A percentile compares a stretch with the other conserved stretches of the same genome.
phyloP scores from a whole-genome alignment of 2,797 vertebrate species.

The Acanthurus tractus region DNA sequence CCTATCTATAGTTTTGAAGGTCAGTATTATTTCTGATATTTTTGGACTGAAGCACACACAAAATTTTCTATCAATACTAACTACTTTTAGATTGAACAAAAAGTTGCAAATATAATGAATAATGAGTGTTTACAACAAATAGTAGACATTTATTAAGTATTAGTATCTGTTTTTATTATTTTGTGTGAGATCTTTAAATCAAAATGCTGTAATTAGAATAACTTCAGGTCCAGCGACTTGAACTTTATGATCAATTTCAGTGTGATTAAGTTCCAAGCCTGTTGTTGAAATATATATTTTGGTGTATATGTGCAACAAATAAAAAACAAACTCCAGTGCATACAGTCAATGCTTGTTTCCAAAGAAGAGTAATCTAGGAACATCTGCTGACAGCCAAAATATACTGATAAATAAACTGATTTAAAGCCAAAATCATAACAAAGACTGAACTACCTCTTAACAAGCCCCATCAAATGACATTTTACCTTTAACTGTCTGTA shows the following conservation, averaged over 20 bases:
- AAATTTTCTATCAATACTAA: neutral
- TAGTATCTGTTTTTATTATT: too few species aligned
- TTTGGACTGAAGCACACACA: neutral
- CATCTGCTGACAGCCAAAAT: too few species aligned
- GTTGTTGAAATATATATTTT: neutral
- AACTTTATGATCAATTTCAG: neutral
- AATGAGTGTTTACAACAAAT: neutral
- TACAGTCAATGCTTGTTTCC: too few species aligned
- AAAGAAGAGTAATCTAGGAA: too few species aligned
- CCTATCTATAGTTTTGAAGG: conserved; percentile 21
- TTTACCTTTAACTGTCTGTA: too few species aligned
- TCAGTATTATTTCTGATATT: conserved; percentile 4
- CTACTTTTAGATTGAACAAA: neutral
- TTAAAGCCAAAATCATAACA: too few species aligned
- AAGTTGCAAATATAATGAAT: neutral
- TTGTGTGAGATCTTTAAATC: neutral
- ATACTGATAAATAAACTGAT: too few species aligned
- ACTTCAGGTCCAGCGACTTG: neutral
- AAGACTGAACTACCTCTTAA: too few species aligned
- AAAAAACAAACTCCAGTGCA: too few species aligned
- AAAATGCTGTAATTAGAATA: neutral
- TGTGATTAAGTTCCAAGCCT: conserved; percentile 1
- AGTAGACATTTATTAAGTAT: neutral
- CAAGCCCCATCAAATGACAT: too few species aligned
- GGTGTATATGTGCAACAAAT: too few species aligned